phyloP scores from a whole-genome alignment of 1,140 invertebrate genomes.

The Penaeus chinensis region DNA sequence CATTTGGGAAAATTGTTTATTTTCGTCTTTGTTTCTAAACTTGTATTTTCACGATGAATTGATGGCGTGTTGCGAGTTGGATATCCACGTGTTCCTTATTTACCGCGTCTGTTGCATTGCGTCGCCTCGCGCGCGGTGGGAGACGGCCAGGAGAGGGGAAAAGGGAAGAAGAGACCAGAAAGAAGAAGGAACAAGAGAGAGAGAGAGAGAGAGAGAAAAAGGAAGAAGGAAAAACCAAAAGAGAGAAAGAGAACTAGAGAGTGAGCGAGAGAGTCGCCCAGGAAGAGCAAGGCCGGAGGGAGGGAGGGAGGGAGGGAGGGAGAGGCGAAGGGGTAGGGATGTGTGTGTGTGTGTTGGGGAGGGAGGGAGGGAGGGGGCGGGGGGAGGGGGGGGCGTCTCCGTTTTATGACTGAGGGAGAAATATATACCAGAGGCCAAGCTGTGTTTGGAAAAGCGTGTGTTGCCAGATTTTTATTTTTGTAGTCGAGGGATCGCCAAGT shows the following conservation, averaged over 20 bases:
- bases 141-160: neutral
- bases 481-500: conserved; percentile 44
- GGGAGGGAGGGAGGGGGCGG: no score
- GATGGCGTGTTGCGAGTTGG: conserved; percentile 37
- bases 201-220: neutral
- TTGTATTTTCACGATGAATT: conserved; percentile 37
- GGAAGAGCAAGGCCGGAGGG: conserved; percentile 20
- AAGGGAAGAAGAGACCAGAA: neutral
- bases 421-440: no score
- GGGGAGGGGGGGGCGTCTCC: no score
- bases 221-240: neutral
- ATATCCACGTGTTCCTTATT: conserved; percentile 25
- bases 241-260: conserved; percentile 10
- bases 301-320: neutral
- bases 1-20: conserved; percentile 54
- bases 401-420: no score
- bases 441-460: conserved; percentile 8
- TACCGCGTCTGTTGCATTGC: conserved; percentile 9
- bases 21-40: conserved; percentile 49
- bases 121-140: no score
- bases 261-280: conserved; percentile 21
- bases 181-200: neutral
- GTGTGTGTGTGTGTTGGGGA: no score
- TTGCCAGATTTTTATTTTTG: conserved; percentile 60
- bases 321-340: no score